A percentile compares a stretch with the other conserved stretches of the same genome.
These are phyloP conservation scores for Dryomyza anilis DNA, from an alignment of 2,888 invertebrate genomes.

Conservation along the genomic window DNA sequence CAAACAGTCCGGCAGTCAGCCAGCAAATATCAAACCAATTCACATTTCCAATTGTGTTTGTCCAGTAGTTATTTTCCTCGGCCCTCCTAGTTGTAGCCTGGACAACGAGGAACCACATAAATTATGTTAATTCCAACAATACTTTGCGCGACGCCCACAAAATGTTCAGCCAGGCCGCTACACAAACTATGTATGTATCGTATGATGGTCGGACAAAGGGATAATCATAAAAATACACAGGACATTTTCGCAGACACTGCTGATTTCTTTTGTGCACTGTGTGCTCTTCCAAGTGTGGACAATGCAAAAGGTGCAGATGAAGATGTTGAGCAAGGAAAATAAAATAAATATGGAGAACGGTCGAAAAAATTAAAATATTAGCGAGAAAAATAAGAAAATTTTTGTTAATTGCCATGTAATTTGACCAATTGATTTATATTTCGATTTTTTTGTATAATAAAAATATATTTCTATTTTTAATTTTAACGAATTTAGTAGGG, in stretches of 20 bases:
- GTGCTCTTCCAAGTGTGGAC: no score
- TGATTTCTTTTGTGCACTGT: no score
- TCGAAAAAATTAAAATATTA: no score
- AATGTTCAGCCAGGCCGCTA: conserved; percentile 36
- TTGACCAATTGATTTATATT: no score
- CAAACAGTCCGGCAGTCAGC: conserved; percentile 2
- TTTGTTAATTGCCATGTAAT: no score
- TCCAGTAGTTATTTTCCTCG: not conserved
- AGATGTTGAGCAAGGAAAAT: no score
- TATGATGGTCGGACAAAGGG: conserved; percentile 34
- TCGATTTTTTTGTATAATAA: no score
- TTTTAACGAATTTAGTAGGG: no score
- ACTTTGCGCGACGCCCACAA: conserved; percentile 56
- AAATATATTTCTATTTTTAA: no score
- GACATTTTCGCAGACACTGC: conserved; percentile 32
- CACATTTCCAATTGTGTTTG: not conserved
- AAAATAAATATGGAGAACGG: no score
- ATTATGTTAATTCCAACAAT: conserved; percentile 59
- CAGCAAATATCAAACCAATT: not conserved
- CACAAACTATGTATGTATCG: conserved; percentile 3
- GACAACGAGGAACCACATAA: conserved; percentile 57
- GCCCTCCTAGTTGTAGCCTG: conserved; percentile 4
- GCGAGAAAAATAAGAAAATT: no score
- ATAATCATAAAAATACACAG: conserved; percentile 49
- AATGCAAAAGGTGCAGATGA: no score